Percentiles rank a stretch among this genome's conserved stretches.
phyloP scores from a whole-genome alignment of 2,113 vertebrate genomes.

The Bos indicus region DNA sequence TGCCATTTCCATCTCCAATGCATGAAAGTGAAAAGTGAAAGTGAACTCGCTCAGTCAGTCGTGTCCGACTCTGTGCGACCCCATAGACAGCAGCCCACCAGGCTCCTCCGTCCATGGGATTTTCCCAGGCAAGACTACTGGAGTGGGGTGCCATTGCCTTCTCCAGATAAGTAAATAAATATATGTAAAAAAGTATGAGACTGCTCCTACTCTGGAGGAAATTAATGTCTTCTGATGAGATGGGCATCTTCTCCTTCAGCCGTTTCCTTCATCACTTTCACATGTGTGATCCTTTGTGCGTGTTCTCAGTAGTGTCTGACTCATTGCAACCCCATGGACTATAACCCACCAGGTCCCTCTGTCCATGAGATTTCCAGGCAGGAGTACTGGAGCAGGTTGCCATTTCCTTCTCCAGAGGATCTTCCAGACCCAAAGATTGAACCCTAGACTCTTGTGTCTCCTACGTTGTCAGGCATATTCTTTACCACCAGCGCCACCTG shows the following conservation, averaged over 20 bases:
- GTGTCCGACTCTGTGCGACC: too few species aligned
- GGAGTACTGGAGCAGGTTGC: neutral
- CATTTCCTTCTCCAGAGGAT: neutral
- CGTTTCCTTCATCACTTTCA: neutral
- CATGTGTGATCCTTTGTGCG: neutral
- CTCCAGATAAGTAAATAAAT: neutral
- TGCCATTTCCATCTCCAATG: too few species aligned
- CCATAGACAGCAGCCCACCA: too few species aligned
- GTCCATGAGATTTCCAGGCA: neutral
- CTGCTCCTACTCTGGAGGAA: neutral
- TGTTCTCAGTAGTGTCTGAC: neutral
- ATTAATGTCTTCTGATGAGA: neutral
- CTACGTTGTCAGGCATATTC: neutral
- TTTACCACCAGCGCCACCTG: neutral
- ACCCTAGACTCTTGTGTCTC: neutral
- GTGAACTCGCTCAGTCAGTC: too few species aligned
- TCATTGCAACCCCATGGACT: neutral
- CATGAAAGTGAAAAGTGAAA: too few species aligned
- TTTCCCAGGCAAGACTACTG: too few species aligned
- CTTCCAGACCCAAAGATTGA: neutral
- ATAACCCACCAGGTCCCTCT: neutral
- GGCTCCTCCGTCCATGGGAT: too few species aligned
- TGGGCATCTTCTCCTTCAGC: neutral
- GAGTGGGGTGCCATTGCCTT: too few species aligned
- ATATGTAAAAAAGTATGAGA: neutral